phyloP scores from a whole-genome alignment of 1,140 invertebrate species.

The Stenopsyche tienmushanensis region DNA sequence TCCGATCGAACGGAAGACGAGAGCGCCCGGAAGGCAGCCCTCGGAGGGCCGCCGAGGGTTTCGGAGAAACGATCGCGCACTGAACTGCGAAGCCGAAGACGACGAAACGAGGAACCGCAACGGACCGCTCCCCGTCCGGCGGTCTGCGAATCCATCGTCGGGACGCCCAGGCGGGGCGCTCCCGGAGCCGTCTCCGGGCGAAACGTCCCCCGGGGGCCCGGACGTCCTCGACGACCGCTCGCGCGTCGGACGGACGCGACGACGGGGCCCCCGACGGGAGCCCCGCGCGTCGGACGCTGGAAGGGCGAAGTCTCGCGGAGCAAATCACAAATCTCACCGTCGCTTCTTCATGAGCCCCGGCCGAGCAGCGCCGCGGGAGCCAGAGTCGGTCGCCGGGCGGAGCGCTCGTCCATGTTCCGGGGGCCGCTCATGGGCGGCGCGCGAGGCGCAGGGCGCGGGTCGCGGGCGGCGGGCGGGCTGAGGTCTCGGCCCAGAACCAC shows the following conservation, averaged over 20 bases:
- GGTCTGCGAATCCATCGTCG: too few species aligned
- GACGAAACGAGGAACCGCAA: too few species aligned
- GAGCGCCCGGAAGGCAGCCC: neutral
- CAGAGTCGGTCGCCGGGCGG: slow-evolving; percentile 30
- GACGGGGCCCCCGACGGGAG: neutral
- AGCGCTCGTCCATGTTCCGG: slow-evolving; percentile 29
- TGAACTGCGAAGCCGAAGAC: too few species aligned
- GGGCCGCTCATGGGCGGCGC: slow-evolving; percentile 17
- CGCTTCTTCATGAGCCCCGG: slow-evolving; percentile 41
- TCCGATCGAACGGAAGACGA: neutral
- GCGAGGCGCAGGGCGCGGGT: slow-evolving; percentile 20
- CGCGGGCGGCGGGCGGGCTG: slow-evolving; percentile 24
- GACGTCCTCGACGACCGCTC: neutral
- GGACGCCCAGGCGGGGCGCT: too few species aligned
- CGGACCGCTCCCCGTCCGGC: too few species aligned
- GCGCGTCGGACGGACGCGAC: too few species aligned
- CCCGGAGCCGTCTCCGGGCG: too few species aligned
- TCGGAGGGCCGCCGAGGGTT: too few species aligned
- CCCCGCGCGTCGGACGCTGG: neutral
- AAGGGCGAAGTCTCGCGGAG: neutral
- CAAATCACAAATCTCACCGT: slow-evolving; percentile 31
- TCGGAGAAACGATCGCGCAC: too few species aligned
- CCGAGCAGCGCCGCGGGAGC: slow-evolving; percentile 28
- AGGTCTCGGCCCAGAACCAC: slow-evolving; percentile 14
- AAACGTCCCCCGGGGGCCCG: too few species aligned